Evolutionary conservation across 2,888 invertebrate genomes (phyloP).

Genomic region (Chrysolina haemoptera): DNA sequence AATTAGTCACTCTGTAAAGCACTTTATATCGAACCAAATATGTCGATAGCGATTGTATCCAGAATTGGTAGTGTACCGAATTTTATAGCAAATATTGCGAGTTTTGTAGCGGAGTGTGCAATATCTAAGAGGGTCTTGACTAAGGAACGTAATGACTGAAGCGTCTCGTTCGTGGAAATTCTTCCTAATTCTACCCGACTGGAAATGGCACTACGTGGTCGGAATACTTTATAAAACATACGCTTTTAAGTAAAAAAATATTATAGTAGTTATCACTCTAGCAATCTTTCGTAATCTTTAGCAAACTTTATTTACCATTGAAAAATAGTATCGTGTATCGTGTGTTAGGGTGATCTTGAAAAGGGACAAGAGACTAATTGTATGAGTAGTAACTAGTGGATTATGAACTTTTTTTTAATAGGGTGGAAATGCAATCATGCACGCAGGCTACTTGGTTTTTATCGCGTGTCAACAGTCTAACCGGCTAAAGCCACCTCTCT

Average conservation of each 20-base stretch:
- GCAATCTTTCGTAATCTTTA: background rate
- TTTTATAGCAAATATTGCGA: constrained; percentile 9
- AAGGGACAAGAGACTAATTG: too few relatives aligned
- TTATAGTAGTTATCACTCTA: background rate
- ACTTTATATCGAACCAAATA: background rate
- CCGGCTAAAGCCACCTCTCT: too few relatives aligned
- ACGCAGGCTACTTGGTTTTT: too few relatives aligned
- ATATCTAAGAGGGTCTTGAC: constrained; percentile 44
- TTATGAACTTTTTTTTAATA: too few relatives aligned
- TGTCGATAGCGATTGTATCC: background rate
- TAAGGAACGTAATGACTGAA: constrained; percentile 41
- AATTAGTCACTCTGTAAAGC: background rate
- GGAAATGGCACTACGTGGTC: constrained; percentile 51
- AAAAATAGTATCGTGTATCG: background rate
- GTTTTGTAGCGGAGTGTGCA: constrained; percentile 45
- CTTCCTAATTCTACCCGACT: constrained; percentile 54
- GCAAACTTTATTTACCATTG: background rate
- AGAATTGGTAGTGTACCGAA: background rate
- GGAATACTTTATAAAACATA: constrained; percentile 42
- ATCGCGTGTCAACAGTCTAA: too few relatives aligned
- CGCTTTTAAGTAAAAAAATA: constrained; percentile 26
- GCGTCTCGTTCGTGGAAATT: constrained; percentile 44
- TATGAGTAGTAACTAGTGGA: too few relatives aligned
- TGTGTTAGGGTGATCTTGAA: too few relatives aligned
- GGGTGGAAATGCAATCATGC: too few relatives aligned